phyloP scores from a whole-genome alignment of 2,888 invertebrate species.

The Ferdinandea cuprea region DNA sequence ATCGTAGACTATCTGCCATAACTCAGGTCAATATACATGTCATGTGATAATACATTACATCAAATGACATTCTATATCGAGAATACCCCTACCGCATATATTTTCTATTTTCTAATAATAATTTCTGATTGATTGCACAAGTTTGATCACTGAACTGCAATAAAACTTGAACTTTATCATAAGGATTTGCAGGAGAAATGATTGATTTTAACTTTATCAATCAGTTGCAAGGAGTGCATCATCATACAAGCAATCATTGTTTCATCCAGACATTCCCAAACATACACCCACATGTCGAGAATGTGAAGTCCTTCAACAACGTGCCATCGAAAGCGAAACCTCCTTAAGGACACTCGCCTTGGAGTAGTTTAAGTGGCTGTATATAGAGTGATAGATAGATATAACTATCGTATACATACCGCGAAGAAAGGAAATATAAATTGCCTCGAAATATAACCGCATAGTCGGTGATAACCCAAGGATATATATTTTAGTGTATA shows the following conservation, averaged over 20 bases:
- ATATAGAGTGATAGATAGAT: constrained; percentile 3
- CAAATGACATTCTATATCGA: neutral
- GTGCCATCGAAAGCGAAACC: constrained; percentile 20
- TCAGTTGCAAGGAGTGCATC: constrained; percentile 30
- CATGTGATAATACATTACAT: neutral
- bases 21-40: neutral
- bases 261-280: neutral
- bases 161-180: constrained; percentile 21
- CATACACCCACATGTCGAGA: neutral
- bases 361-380: constrained; percentile 19
- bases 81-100: neutral
- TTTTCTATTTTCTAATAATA: neutral
- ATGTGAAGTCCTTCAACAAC: constrained; percentile 10
- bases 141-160: constrained; percentile 23
- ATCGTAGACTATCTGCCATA: no score
- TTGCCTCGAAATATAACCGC: constrained; percentile 9
- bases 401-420: neutral
- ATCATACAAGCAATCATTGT: constrained; percentile 11
- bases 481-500: neutral
- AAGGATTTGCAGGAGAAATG: constrained; percentile 27
- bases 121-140: constrained; percentile 31
- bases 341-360: constrained; percentile 26
- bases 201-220: constrained; percentile 49
- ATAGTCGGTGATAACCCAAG: neutral
- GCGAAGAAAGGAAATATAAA: constrained; percentile 11